Base-by-base conservation (phyloP, 2,113 vertebrate species). In the Epinephelus fuscoguttatus region DNA sequence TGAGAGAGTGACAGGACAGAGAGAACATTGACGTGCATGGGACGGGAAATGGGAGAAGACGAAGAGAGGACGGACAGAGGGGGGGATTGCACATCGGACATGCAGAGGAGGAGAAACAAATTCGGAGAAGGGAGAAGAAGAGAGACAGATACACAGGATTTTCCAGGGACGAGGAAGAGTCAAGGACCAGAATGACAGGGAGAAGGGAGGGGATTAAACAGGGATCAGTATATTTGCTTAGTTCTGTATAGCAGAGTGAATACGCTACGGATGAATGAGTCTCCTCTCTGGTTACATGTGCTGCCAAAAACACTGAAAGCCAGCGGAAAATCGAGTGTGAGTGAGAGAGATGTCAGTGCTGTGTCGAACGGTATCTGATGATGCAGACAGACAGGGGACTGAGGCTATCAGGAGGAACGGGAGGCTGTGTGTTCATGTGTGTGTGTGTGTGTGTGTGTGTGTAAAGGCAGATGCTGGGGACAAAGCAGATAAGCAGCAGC, bases 201-300 rank as follows among this genome's bases (percentile, higher is more conserved):
- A 88, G 82, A 74, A 89, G 70, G 82, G 86, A 90, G 82, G 80
- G 89, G 82, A 88, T 60, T 90, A 85, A 91, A 93, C 78, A 85
- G 56, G 92, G 72, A 93, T 95, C 92, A 94, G 91, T 92, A 89
- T 88, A 88, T 92, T 92, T 88, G 74, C 73, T 88, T 84, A 80
- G 83, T 86, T 84, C 80, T 89, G 83, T 87, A 81, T 47, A 82
- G 85, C 84, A 89, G 82, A 89, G 78, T 82, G 89, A 89, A 85
- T 82, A 85, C 2, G 80, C 72, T 75, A 47, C 37, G 75, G 82
- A 84, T 81, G 89, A 82, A 81, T 42, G 85, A 83, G 80, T 82
- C 81, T 84, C 74, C 72, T 82, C 86, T 88, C 61, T n/a, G n/a
- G 23, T 73, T 80, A 74, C 82, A 86, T 69, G 57, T 71, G 82